Conservation (phyloP, 2,888 invertebrate species). For the Tetragonula carbonaria region DNA sequence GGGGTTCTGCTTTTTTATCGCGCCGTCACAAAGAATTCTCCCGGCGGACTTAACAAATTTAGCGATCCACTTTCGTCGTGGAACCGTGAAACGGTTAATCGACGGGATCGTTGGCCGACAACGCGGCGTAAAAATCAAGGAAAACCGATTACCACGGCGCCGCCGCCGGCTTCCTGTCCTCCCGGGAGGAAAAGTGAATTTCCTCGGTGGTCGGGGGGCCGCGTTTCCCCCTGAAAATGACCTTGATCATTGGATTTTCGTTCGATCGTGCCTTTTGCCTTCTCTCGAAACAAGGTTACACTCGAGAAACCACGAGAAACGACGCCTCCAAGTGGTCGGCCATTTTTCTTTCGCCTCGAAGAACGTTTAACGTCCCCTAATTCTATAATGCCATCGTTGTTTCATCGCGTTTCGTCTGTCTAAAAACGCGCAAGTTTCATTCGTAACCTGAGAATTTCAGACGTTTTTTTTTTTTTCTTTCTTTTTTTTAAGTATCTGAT, state of each 20-base stretch:
- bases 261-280: slow-evolving; percentile 34
- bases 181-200: slow-evolving; percentile 48
- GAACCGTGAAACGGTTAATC: slow-evolving; percentile 37
- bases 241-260: slow-evolving; percentile 57
- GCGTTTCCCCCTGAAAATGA: slow-evolving; percentile 31
- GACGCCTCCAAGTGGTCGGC: slow-evolving; percentile 3
- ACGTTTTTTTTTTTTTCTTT: too few species aligned
- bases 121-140: slow-evolving; percentile 36
- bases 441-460: background rate
- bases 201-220: slow-evolving; percentile 10
- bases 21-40: background rate
- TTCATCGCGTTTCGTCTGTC: background rate
- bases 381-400: too few species aligned
- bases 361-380: background rate
- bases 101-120: slow-evolving; percentile 10
- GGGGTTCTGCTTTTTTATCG: background rate
- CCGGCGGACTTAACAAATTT: background rate
- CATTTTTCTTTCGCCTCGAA: slow-evolving; percentile 37
- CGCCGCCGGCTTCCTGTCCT: slow-evolving; percentile 2
- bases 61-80: background rate
- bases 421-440: background rate
- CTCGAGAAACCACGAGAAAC: background rate
- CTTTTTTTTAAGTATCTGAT: too few species aligned
- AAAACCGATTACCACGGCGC: slow-evolving; percentile 37
- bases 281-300: slow-evolving; percentile 29